These are phyloP conservation scores for Akabosia matsudoensis DNA, from an alignment of 1,140 invertebrate genomes.

Conservation along the genomic window DNA sequence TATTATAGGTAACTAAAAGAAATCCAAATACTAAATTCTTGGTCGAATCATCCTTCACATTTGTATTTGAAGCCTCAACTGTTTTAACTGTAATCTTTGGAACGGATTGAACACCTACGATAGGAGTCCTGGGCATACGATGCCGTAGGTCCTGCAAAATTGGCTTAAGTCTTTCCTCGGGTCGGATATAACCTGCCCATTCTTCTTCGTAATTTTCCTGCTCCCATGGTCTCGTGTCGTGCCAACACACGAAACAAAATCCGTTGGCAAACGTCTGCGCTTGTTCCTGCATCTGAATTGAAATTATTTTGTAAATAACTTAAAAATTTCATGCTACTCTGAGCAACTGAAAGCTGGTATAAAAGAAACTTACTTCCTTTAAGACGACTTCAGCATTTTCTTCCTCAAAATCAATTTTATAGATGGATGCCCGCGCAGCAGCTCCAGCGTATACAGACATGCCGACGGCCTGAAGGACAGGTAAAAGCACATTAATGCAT, in stretches of 20 bases:
- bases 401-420: background rate
- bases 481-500: too few species aligned
- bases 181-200: background rate
- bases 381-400: background rate
- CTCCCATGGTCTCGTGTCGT: background rate
- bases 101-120: background rate
- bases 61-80: background rate
- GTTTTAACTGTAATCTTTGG: background rate
- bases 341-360: background rate
- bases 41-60: background rate
- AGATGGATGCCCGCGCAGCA: background rate
- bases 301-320: background rate
- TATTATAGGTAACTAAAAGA: too few species aligned
- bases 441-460: background rate
- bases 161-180: background rate
- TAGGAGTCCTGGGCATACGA: background rate
- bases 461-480: background rate
- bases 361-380: background rate
- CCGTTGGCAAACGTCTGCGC: background rate
- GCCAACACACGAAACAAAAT: background rate
- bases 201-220: background rate
- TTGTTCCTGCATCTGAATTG: background rate
- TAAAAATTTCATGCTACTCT: background rate
- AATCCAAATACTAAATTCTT: too few species aligned
- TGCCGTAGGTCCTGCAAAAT: background rate